Conservation (phyloP, 1,140 invertebrate genomes). For the Dreissena polymorpha region DNA sequence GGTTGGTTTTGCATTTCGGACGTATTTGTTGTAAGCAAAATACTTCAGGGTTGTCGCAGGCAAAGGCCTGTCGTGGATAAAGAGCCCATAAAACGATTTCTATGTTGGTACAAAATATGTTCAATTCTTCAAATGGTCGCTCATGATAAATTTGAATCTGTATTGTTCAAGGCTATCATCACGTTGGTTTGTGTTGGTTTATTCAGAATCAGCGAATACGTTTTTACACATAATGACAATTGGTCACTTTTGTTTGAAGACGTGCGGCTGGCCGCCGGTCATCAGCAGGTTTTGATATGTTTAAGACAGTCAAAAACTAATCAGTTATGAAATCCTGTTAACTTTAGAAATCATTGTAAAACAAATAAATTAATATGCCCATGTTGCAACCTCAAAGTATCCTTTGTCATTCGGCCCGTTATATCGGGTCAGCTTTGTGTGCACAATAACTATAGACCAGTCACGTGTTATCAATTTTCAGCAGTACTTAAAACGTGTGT, state of each 20-base stretch:
- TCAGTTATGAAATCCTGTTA: constrained; percentile 9
- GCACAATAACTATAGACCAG: neutral
- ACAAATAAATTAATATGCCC: neutral
- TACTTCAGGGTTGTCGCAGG: neutral
- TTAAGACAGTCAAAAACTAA: neutral
- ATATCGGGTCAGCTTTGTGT: neutral
- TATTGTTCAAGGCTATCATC: neutral
- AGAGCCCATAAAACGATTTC: neutral
- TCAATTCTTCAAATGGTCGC: neutral
- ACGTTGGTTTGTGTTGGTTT: constrained; percentile 7
- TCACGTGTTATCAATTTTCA: constrained; percentile 18
- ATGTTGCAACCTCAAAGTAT: neutral
- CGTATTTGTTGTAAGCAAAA: constrained; percentile 1
- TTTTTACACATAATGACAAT: neutral
- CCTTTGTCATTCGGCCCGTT: neutral
- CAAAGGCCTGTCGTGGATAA: neutral
- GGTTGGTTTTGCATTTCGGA: neutral
- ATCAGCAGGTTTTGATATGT: neutral
- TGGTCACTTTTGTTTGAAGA: constrained; percentile 4
- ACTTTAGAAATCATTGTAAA: neutral
- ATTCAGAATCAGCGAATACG: neutral
- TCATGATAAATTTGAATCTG: neutral
- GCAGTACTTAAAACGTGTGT: constrained; percentile 3
- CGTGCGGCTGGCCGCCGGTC: neutral
- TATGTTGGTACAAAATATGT: neutral